Conservation (phyloP, 2,113 vertebrate genomes). For the Labeo catla region DNA sequence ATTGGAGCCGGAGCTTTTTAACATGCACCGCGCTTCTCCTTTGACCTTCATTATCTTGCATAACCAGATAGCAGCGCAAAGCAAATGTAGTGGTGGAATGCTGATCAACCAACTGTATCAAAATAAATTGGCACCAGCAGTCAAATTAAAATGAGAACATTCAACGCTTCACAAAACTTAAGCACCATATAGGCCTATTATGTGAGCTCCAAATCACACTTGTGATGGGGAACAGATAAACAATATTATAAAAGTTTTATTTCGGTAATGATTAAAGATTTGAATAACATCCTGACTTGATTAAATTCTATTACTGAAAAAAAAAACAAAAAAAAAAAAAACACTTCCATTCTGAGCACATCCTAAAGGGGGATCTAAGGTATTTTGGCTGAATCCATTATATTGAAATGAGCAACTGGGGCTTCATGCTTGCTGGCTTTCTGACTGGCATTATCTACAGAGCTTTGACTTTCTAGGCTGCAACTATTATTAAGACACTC, state of each 20-base stretch:
- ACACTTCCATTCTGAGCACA: neutral
- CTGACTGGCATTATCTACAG: conserved; percentile 38
- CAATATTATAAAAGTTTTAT: neutral
- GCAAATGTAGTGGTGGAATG: conserved; percentile 42
- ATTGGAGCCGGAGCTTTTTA: conserved; percentile 44
- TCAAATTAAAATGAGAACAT: conserved; percentile 45
- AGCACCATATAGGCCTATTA: neutral
- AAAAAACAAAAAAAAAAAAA: neutral
- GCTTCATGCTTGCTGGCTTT: conserved; percentile 7
- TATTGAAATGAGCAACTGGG: neutral
- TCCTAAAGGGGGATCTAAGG: conserved; percentile 2
- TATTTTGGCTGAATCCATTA: neutral
- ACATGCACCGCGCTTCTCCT: conserved; percentile 48
- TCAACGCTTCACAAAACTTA: conserved; percentile 16
- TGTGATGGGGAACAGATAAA: neutral
- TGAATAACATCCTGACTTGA: neutral
- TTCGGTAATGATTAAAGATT: neutral
- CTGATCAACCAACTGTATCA: conserved; percentile 46
- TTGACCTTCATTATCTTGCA: conserved; percentile 56
- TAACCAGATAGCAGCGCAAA: conserved; percentile 27
- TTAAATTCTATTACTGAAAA: neutral
- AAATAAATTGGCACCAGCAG: conserved; percentile 49
- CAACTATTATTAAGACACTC: conserved; percentile 20
- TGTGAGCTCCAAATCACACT: neutral
- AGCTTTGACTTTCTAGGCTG: conserved; percentile 14